Base-by-base conservation (phyloP, 2,113 vertebrate genomes). In the Ia io region DNA sequence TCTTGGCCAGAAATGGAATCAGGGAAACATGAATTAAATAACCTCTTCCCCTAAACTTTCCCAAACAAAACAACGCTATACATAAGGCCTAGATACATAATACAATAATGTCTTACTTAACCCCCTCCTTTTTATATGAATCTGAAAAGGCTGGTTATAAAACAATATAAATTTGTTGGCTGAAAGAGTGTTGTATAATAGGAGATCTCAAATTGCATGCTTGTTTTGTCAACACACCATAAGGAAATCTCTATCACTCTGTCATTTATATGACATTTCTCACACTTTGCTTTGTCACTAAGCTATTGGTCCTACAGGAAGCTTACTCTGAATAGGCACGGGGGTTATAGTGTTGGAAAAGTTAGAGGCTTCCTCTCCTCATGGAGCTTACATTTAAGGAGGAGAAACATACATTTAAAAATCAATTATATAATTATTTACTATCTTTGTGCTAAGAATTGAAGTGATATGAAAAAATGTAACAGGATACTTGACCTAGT, bases 21-120 rank as follows among this genome's bases (percentile, higher is more conserved):
- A 40, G 4, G 63, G 61, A 92, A 92, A 71, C n/a, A 35, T 61
- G 47, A 92, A 87, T 91, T 86, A 79, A 90, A 47, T 80, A 65
- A 61, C 82, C 37, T 47, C 22, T 90, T 51, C 16, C 56, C 5
- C 14, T 94, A 37, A 89, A 30, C 63, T 89, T 93, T 63, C 51
- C 77, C 44, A 53, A 80, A 84, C 18, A 87, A 93, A 91, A 88
- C 20, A 84, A 30, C 12, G 73, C 9, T 82, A 51, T 61, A 84
- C 92, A 67, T 65, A 51, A 88, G 47, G 20, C 16, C 20, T 44
- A 16, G 13, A 6, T 37, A 44, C 59, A 3, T 65, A 63, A 47
- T 67, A 65, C 5, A 80, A 16, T 13, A 86, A 61, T n/a, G 30
- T 20, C 18, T 42, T 30, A 40, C 16, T 78, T 71, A 89, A 30